Percentiles rank a stretch among this genome's conserved stretches.
Evolutionary conservation across 2,797 vertebrate species (phyloP).

Genomic region (Pteronotus mesoamericanus): DNA sequence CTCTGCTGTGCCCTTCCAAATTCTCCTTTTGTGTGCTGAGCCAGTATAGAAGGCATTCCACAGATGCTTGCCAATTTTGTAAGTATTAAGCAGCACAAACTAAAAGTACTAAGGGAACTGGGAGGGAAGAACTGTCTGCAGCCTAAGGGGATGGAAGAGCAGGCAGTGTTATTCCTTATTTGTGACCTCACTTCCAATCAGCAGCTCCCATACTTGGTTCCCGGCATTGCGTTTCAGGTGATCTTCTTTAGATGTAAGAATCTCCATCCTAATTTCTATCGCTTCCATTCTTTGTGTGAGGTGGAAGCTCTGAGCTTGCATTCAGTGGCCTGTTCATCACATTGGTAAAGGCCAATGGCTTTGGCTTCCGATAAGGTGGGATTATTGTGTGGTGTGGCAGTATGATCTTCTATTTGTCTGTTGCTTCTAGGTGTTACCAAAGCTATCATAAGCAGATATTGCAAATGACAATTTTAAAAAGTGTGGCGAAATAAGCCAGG

Average conservation of each 20-base stretch:
- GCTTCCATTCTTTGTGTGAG: not conserved
- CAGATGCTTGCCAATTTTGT: not conserved
- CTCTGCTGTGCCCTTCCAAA: not conserved
- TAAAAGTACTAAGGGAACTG: not conserved
- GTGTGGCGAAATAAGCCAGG: too few relatives aligned
- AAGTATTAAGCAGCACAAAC: not conserved
- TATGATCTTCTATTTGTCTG: not conserved
- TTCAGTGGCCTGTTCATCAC: not conserved
- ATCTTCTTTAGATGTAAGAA: not conserved
- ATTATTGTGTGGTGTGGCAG: not conserved
- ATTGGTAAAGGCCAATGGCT: not conserved
- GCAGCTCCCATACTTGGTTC: not conserved
- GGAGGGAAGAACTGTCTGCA: not conserved
- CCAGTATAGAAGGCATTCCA: not conserved
- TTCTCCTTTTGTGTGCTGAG: not conserved
- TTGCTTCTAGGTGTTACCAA: constrained; percentile 19
- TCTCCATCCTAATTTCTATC: not conserved
- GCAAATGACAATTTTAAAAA: not conserved
- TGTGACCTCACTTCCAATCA: not conserved
- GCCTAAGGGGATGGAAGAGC: not conserved
- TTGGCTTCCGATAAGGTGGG: not conserved
- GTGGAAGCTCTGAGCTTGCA: not conserved
- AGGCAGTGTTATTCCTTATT: not conserved
- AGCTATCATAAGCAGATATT: constrained; percentile 19
- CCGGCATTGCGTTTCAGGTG: not conserved